Conservation (phyloP, 2,113 vertebrate species). For the Circaetus gallicus region DNA sequence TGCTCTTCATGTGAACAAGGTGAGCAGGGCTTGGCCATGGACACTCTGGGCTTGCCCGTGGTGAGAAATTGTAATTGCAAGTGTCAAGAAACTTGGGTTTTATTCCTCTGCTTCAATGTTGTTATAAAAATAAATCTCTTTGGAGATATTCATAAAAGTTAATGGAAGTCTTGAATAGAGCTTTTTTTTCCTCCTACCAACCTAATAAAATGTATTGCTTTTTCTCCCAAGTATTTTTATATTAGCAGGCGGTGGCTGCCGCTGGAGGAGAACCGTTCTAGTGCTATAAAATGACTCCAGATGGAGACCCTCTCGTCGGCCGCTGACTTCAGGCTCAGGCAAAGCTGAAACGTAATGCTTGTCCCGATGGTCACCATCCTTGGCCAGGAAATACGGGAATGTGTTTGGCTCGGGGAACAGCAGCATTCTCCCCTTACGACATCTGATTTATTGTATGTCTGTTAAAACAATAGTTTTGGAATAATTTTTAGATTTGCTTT, state of each 20-base stretch:
- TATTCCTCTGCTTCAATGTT: background rate
- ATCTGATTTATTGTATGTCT: background rate
- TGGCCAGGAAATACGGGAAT: background rate
- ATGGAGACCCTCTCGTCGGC: background rate
- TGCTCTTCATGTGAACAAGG: background rate
- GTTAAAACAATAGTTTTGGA: background rate
- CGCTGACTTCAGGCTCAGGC: background rate
- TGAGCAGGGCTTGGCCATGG: background rate
- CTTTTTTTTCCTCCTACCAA: background rate
- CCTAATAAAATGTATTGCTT: slow-evolving; percentile 52
- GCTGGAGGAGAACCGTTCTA: background rate
- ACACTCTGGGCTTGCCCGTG: background rate
- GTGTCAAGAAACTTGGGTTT: background rate
- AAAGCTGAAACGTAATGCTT: background rate
- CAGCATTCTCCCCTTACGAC: background rate
- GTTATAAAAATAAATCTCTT: slow-evolving; percentile 43
- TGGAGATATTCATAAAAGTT: slow-evolving; percentile 45
- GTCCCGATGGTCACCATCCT: slow-evolving; percentile 19
- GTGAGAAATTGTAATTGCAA: background rate
- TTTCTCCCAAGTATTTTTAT: slow-evolving; percentile 53
- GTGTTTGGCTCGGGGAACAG: background rate
- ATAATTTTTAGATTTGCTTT: background rate
- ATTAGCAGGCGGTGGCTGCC: background rate
- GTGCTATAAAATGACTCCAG: slow-evolving; percentile 30
- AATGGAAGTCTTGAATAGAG: slow-evolving; percentile 2